Base-by-base conservation (phyloP, 2,888 invertebrate genomes). In the Morpho helenor region DNA sequence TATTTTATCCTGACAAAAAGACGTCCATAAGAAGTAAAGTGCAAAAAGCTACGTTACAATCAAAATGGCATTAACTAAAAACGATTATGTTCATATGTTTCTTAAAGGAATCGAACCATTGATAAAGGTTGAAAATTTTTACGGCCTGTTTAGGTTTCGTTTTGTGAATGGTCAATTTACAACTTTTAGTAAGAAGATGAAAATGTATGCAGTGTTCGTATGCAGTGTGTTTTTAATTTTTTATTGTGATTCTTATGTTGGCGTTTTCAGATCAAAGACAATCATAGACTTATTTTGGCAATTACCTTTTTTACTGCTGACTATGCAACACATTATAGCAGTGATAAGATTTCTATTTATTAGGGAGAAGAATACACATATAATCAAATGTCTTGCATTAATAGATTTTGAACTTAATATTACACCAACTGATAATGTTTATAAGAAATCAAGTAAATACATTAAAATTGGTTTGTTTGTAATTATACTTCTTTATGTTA, bases 391-490 rank as follows among this genome's bases (percentile, higher is more conserved):
- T 3, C 47, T 67, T n/a, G 57, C 41, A 9, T 48, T 57, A 52
- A 57, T 59, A n/a, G 63, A 67, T 52, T 22, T 3, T 8, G 58
- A 52, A 43, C 51, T 67, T n/a, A 60, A 60, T 23, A 42, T 64
- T 16, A 42, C 58, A 2, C 43, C 8, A 44, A 9, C 52, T 4
- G 49, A 44, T 44, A 16, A 55, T 5, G 49, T 47, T 8, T 44
- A 53, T 50, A n/a, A 45, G n/a, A 57, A 50, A 39, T 53, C 31
- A n/a, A 49, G 59, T 49, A 51, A 49, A 31, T 8, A 31, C 52
- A 22, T 59, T 42, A 31, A 49, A 60, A 16, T 57, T 48, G 44
- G 39, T 6, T 51, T 63, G 9, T 49, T 39, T 46, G 22, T 57
- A 9, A 49, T 44, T 48, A 47, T 52, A 43, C 7, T 49, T 7